Evolutionary conservation across 2,113 vertebrate species (phyloP).

Genomic region (Hystrix cristata): DNA sequence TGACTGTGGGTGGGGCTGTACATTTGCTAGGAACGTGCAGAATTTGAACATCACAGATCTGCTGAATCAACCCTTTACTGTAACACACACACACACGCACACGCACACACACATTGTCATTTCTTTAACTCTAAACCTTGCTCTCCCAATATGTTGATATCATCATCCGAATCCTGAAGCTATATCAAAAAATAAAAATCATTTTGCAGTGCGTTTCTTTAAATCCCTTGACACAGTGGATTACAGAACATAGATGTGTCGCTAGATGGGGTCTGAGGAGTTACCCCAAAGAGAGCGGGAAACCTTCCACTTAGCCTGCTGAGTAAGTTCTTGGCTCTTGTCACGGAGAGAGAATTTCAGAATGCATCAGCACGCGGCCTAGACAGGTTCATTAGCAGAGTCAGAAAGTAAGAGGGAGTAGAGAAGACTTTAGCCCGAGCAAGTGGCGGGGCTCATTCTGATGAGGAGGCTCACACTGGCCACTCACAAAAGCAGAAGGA

Average conservation of each 20-base stretch:
- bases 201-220: neutral
- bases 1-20: rapidly evolving
- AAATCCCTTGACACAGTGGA: neutral
- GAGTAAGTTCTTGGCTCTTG: neutral
- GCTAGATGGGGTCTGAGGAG: neutral
- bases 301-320: neutral
- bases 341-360: neutral
- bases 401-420: neutral
- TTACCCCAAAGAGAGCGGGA: neutral
- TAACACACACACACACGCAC: neutral
- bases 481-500: neutral
- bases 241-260: neutral
- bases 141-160: neutral
- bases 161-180: neutral
- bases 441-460: neutral
- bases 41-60: neutral
- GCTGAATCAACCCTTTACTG: neutral
- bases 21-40: neutral
- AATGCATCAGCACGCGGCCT: too few species aligned
- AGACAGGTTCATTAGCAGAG: neutral
- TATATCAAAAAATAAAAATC: neutral
- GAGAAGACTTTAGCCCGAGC: neutral
- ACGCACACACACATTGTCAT: neutral
- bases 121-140: neutral
- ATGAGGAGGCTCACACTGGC: neutral